phyloP scores from a whole-genome alignment of 2,113 vertebrate species.

The Paradoxurus hermaphroditus region DNA sequence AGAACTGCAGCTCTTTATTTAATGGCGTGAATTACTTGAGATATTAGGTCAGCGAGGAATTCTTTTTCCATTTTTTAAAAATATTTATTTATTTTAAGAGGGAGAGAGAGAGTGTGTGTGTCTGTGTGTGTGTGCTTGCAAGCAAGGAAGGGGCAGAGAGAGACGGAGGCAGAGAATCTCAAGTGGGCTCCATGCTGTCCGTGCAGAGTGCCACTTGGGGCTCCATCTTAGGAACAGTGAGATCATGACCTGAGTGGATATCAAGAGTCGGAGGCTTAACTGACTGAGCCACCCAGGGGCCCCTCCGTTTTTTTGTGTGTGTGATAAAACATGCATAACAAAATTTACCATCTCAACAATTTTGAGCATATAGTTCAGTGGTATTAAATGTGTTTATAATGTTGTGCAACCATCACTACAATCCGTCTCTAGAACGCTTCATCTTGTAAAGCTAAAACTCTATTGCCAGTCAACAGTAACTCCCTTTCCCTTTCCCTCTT shows the following conservation, averaged over 20 bases:
- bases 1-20: background rate
- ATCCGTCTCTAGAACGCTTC: background rate
- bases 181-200: too few species aligned
- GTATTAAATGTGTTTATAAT: background rate
- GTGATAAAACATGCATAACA: background rate
- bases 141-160: too few species aligned
- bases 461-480: background rate
- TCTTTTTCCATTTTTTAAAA: background rate
- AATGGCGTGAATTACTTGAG: background rate
- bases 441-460: background rate
- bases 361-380: background rate
- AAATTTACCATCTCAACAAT: background rate
- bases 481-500: accelerated
- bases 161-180: too few species aligned
- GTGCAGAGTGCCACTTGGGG: too few species aligned
- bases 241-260: too few species aligned
- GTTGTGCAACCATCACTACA: background rate
- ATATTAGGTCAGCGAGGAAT: background rate
- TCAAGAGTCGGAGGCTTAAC: too few species aligned
- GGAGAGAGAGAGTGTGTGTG: too few species aligned
- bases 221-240: too few species aligned
- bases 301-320: too few species aligned
- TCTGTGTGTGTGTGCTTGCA: too few species aligned
- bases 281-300: too few species aligned
- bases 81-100: too few species aligned